Base-by-base conservation (phyloP, 2,888 invertebrate genomes). In the Cheilosia vernalis region DNA sequence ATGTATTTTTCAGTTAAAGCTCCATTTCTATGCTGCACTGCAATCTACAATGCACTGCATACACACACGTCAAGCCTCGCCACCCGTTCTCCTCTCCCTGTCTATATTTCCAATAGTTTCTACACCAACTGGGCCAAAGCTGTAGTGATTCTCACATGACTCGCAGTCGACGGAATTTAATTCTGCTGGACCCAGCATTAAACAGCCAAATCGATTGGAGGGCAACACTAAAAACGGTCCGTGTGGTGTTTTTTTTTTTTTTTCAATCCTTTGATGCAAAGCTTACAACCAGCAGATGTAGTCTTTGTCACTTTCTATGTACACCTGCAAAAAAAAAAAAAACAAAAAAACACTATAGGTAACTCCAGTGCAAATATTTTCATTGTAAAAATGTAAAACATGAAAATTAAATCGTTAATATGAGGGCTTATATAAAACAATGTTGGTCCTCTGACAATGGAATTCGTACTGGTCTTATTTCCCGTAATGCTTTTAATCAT, bases 1-100 rank as follows among this genome's bases (percentile, higher is more conserved):
- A 87, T 87, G 77, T 81, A 85, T 85, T 85, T 84, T 85, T 58
- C 51, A 74, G 64, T 84, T 64, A 69, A 70, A 51, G 30, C 56
- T 76, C 69, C 56, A 37, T 47, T 66, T 42, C 47, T 53, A 19
- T 56, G 27, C 42, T 17, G 19, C 40, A 21, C 61, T n/a, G 42
- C 63, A 27, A 27, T 27, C 5, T 27, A 4, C 5, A 27, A 27
- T 27, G 27, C 27, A 27, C 27, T 27, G 27, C 6, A 27, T 7
- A 24, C n/a, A 47, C 33, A 21, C 27, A 15, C 30, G 53, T 27
- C 27, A 27, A 27, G 33, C 27, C 6, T 24, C 17, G 15, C 4
- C 72, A 44, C 21, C 44, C 37, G 42, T 61, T 53, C 4, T 15
- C 5, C 44, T 33, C 17, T 53, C 66, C 13, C 49, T n/a, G 17